Evolutionary conservation across 2,888 invertebrate genomes (phyloP), one percentile per base, ranked within the genome.

Genomic region (Junonia oenone): DNA sequence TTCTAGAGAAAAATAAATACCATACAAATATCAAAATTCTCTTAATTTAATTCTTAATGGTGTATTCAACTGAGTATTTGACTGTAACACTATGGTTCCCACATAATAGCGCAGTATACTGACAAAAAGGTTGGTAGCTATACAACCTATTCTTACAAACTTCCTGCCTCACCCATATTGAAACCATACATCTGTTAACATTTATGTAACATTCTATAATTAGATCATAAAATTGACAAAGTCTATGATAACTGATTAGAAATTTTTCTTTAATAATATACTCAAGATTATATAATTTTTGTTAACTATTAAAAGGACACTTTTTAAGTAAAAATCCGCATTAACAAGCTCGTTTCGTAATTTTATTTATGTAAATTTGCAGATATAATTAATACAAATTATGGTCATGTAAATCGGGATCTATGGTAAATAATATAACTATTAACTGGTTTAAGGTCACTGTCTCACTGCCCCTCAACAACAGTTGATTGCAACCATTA

Each of bases 351-450:
- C 85, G 75, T 90, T 90, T 88, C 79, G 80, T 88, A 81, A 73
- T 85, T 91, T 91, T 90, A 90, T 90, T 91, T 79, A 89, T 90
- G 90, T 90, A 91, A 91, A 91, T 90, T 90, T 90, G 90, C 89
- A 87, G 85, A 83, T 88, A 90, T 88, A 88, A 83, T 90, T 85
- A 90, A 81, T 91, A 91, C 89, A 91, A 91, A 91, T 83, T 69
- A 86, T 89, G 86, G 83, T 90, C 86, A 83, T 87, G 86, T 90
- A 88, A 85, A 89, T 84, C 79, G 82, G 86, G 85, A 79, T 83
- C 82, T 83, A 87, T 83, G 80, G 79, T 84, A 87, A 83, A 85
- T 80, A 78, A 83, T 82, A 78, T 75, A 77, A 74, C 75, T 78
- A 78, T 78, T 69, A 80, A 83, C 84, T 84, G 83, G 83, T 75